Evolutionary conservation across 2,113 vertebrate genomes (phyloP), one percentile per base, ranked within the genome.

Genomic region (Embiotoca jacksoni): DNA sequence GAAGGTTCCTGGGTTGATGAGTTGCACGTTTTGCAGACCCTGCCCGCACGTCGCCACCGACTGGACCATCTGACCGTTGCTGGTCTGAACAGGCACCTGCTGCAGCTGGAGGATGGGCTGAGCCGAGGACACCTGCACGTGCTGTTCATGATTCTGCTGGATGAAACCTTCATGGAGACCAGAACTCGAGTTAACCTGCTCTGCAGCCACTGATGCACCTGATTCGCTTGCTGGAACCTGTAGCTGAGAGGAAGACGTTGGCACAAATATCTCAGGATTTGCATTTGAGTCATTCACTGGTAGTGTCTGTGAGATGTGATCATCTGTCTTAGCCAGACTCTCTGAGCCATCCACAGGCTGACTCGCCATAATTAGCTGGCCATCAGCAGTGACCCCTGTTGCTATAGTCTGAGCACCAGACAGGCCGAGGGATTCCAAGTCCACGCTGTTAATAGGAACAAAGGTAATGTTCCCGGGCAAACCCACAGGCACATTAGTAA

Each of bases 391-490:
- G 93, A 99, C 95, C 85, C 98, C 96, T 70, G 97, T 98, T 82
- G 97, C 98, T 96, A 99, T 99, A 89, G 96, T 96, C 95, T 99
- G 97, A 94, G 98, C 97, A 89, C 97, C 95, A 62, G 96, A 96
- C 73, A 99, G 96, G 93, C 98, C 97, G 63, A 99, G 95, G 82
- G 97, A 99, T 95, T 99, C 98, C 95, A 99, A 94, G 95, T 99
- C 98, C 86, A 99, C 94, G 78, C 97, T 99, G 91, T 98, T 99
- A 90, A 99, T 98, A 90, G 98, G 98, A 94, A 99, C 96, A 96
- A 99, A 99, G 78, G 98, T 97, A 89, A 99, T 99, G 94, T 99
- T 99, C 91, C 98, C 97, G 7, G 97, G 97, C 94, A 99, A 93
- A 88, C 97, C 97, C 92, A 99, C 91, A 94, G 98, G 97, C 94